Evolutionary conservation across 2,888 invertebrate genomes (phyloP), one percentile per base, ranked within the genome.

Genomic region (Cantharis lateralis): DNA sequence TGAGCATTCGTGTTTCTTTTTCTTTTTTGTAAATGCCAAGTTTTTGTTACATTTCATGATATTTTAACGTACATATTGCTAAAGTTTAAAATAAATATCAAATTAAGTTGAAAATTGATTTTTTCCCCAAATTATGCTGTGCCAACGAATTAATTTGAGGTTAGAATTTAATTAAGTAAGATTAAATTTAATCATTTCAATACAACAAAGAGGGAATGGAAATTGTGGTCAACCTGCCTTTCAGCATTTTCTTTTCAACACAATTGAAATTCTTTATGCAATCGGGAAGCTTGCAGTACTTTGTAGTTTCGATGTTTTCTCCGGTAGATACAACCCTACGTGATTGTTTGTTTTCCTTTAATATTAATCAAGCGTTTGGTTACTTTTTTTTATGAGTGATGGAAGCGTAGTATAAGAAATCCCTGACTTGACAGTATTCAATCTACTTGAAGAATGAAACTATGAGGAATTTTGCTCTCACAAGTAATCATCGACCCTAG

Each of bases 1-100:
- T 76, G 80, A 77, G 80, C 73, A 70, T 79, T 74, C 77, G 20
- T 62, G 48, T 75, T 76, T 68, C 72, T 68, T 69, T 68, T 71
- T 15, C 61, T 13, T 24, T 61, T 74, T 70, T 32, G 7, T 18
- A 62, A 28, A 48, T 26, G 26, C 28, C 28, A 69, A 62, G 32
- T 62, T 73, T 20, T 18, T 24, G n/a, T 62, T n/a, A 62, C 26
- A 32, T 73, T 15, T 15, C 62, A 73, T 28, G 62, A 13, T 26
- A 48, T n/a, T 48, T 48, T 48, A 62, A 73, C 68, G 62, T 32
- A 9, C 20, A 10, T 26, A 63, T 3, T 10, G 0, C 18, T 9
- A 18, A 18, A 10, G n/a, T 18, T 24, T 24, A n/a, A 20, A 20
- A 20, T n/a, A 48, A 48, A 48, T n/a, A 48, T 48, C 1, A 48